Percentiles rank a stretch among this genome's conserved stretches.
Evolutionary conservation across 2,888 invertebrate genomes (phyloP).

Genomic region (Tetragonisca angustula): DNA sequence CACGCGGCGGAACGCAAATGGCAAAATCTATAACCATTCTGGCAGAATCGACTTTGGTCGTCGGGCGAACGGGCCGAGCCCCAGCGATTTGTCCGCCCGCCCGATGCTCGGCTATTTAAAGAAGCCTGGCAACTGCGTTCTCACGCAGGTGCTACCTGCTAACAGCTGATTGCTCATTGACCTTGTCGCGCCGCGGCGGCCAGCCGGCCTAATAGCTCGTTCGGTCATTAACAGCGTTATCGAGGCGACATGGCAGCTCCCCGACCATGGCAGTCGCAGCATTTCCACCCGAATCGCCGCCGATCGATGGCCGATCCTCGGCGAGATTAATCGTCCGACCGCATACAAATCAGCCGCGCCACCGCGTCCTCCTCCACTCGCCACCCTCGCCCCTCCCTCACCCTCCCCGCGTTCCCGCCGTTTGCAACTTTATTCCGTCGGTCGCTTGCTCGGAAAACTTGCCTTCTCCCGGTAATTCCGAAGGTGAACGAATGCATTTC

Average conservation of each 20-base stretch:
- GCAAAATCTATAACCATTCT: conserved; percentile 37
- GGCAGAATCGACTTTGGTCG: conserved; percentile 1
- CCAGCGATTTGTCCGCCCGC: no score
- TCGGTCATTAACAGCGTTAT: conserved; percentile 52
- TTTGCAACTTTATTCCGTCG: not conserved
- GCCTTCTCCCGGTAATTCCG: not conserved
- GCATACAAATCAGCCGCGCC: conserved; percentile 32
- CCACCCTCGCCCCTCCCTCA: no score
- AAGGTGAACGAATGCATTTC: not conserved
- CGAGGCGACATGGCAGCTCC: conserved; percentile 22
- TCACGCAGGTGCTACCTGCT: conserved; percentile 45
- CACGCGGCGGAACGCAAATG: conserved; percentile 24
- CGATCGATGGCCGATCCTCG: conserved; percentile 16
- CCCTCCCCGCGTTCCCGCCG: not conserved
- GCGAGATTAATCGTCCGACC: conserved; percentile 16
- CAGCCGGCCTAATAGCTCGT: conserved; percentile 46
- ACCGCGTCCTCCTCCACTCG: no score
- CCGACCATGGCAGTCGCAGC: conserved; percentile 32
- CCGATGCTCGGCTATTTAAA: conserved; percentile 32
- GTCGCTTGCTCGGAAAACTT: not conserved
- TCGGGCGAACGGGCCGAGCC: not conserved
- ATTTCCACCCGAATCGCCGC: conserved; percentile 30
- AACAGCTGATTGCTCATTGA: conserved; percentile 57
- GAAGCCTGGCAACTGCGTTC: conserved; percentile 36
- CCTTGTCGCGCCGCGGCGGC: conserved; percentile 39